Conservation (phyloP, 2,888 invertebrate genomes). For the Micropterix aruncella region DNA sequence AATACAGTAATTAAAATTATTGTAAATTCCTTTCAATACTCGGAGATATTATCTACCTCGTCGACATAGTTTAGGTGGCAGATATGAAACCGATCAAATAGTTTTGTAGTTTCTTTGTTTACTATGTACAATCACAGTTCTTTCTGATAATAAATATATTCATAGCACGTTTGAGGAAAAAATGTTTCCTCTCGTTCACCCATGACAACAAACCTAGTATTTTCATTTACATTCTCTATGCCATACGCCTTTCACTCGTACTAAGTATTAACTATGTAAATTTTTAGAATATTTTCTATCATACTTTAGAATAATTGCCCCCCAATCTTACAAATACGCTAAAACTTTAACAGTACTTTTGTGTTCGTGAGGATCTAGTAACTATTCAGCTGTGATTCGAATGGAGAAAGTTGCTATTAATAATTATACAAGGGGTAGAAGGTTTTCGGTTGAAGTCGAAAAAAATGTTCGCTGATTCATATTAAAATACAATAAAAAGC, state of each 20-base stretch:
- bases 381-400: constrained; percentile 9
- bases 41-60: not conserved
- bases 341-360: constrained; percentile 8
- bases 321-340: constrained; percentile 11
- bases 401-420: too few species aligned
- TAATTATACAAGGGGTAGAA: too few species aligned
- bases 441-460: too few species aligned
- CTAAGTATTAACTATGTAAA: constrained; percentile 7
- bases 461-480: too few species aligned
- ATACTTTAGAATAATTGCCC: constrained; percentile 15
- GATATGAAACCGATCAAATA: not conserved
- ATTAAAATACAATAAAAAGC: too few species aligned
- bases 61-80: not conserved
- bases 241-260: constrained; percentile 8
- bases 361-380: constrained; percentile 11
- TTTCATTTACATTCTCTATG: constrained; percentile 6
- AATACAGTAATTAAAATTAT: not conserved
- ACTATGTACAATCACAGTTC: constrained; percentile 14
- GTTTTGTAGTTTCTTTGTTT: constrained; percentile 6
- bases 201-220: constrained; percentile 9
- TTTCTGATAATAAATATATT: constrained; percentile 9
- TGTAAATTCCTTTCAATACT: not conserved
- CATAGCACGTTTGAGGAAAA: constrained; percentile 8
- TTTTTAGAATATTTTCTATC: constrained; percentile 14
- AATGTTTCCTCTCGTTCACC: too few species aligned